Evolutionary conservation across 1,140 invertebrate species (phyloP).

Genomic region (Bombus superbus): DNA sequence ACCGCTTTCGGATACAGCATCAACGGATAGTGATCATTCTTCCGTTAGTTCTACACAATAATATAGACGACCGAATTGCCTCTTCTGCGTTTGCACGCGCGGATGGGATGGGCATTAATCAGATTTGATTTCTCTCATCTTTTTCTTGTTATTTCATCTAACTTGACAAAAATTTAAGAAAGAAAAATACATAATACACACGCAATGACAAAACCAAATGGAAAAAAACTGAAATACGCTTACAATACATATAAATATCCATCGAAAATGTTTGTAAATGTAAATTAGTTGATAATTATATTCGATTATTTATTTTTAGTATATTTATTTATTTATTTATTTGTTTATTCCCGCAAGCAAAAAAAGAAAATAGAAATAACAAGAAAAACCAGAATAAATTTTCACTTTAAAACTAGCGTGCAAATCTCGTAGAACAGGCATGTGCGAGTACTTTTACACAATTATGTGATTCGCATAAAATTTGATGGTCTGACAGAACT

Average conservation of each 20-base stretch:
- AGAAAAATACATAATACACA: not conserved
- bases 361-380: not conserved
- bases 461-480: not conserved
- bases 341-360: not conserved
- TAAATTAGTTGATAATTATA: not conserved
- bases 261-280: not conserved
- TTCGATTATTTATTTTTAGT: not conserved
- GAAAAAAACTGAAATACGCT: not conserved
- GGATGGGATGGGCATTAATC: constrained; percentile 64
- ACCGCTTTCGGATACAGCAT: constrained; percentile 69
- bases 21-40: constrained; percentile 73
- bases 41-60: constrained; percentile 74
- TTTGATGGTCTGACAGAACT: not conserved
- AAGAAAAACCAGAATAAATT: not conserved
- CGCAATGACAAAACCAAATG: not conserved
- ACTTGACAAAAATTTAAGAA: not conserved
- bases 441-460: not conserved
- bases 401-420: not conserved
- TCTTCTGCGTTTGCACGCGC: constrained; percentile 75
- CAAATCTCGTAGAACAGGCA: not conserved
- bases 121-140: not conserved
- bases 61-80: constrained; percentile 74
- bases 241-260: not conserved
- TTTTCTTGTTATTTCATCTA: no score
- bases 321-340: not conserved